Evolutionary conservation across 2,113 vertebrate species (phyloP), one percentile per base, ranked within the genome.

Genomic region (Halichoeres trimaculatus): DNA sequence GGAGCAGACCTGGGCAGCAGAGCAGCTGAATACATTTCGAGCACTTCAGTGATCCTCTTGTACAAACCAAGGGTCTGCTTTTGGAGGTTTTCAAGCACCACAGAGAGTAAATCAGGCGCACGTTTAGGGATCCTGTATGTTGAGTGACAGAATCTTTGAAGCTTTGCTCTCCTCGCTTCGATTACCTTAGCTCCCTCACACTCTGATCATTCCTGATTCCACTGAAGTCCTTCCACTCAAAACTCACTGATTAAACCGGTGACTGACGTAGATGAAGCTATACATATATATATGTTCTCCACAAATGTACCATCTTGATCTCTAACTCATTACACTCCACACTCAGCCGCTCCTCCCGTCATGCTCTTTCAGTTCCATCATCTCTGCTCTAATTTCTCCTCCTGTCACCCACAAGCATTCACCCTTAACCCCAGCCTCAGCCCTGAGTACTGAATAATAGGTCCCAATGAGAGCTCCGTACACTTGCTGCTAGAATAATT

Each of bases 371-470:
- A 48, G n/a, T n/a, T 11, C 23, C 58, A 41, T 51, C 41, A 40
- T 63, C 24, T 64, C 11, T 8, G 2, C 56, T 70, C 22, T 66
- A 47, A 74, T 60, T 61, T 45, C n/a, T 34, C 16, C 24, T 22
- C 47, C 38, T 52, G 24, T 45, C 54, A 65, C 61, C 36, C 56
- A 45, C 40, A 62, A 12, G 10, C 3, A 8, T 38, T 69, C 48
- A 81, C 54, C 75, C 26, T 8, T 75, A 60, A 82, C 72, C 52
- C 14, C 34, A 34, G 34, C 22, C 47, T 45, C 7, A 24, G 35
- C 19, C 7, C 50, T 20, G 56, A 8, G 10, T 23, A 60, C 30
- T 51, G 11, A 63, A 61, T 86, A 82, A 80, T 77, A 55, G 70
- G 67, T 63, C 72, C 81, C 72, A 72, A 38, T 1, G 68, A 67